phyloP scores from a whole-genome alignment of 2,888 invertebrate genomes.

The Entomobrya proxima region DNA sequence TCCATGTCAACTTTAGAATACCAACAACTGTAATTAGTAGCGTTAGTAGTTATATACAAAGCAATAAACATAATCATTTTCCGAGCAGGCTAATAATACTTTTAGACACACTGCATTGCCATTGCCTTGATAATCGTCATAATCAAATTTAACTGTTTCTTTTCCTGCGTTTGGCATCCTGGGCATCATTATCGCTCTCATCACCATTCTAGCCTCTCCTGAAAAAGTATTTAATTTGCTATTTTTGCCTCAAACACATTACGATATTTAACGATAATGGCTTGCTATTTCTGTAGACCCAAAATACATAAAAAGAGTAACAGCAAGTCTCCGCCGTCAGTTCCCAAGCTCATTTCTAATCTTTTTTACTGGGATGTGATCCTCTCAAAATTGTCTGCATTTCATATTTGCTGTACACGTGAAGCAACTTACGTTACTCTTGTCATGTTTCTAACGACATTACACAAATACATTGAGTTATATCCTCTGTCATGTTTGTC shows the following conservation, averaged over 20 bases:
- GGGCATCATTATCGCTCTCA: too few relatives aligned
- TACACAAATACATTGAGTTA: conserved; percentile 12
- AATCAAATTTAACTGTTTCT: conserved; percentile 18
- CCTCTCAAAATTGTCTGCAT: background rate
- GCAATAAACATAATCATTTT: conserved; percentile 26
- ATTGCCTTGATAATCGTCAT: conserved; percentile 10
- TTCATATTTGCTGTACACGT: too few relatives aligned
- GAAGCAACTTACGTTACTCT: background rate
- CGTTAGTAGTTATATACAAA: background rate
- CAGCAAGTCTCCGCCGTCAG: background rate
- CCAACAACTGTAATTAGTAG: background rate
- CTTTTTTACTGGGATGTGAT: too few relatives aligned
- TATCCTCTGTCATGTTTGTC: background rate
- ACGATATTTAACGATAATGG: too few relatives aligned
- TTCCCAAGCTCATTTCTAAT: too few relatives aligned
- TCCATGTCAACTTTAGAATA: background rate
- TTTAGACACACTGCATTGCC: background rate
- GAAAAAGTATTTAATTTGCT: background rate
- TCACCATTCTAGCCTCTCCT: background rate
- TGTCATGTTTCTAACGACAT: background rate
- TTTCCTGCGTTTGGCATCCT: background rate
- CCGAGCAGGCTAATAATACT: background rate
- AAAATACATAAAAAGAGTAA: too few relatives aligned
- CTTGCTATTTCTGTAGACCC: too few relatives aligned
- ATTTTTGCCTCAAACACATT: too few relatives aligned